Evolutionary conservation across 2,797 vertebrate genomes (phyloP).

Genomic region (Nothura maculosa): DNA sequence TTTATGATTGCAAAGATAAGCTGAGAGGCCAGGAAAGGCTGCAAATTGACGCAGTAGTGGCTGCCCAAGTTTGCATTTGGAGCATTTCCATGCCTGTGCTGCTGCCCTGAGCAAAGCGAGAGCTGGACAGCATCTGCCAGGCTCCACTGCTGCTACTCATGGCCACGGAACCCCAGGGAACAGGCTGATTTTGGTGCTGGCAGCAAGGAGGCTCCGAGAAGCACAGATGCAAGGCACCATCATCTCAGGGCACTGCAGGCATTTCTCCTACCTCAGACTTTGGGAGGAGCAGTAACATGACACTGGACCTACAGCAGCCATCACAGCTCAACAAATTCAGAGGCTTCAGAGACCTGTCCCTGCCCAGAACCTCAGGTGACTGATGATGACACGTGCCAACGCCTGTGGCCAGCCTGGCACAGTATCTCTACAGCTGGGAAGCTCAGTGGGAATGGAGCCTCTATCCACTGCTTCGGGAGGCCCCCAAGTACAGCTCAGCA

Average conservation of each 20-base stretch:
- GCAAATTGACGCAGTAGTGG: neutral
- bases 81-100: neutral
- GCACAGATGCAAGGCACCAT: neutral
- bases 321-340: neutral
- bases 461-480: neutral
- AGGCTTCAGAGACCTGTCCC: neutral
- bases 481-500: neutral
- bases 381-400: neutral
- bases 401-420: neutral
- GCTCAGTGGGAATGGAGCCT: neutral
- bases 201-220: neutral
- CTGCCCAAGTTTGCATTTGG: neutral
- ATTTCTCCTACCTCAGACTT: neutral
- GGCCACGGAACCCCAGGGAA: neutral
- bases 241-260: neutral
- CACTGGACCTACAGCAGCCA: neutral
- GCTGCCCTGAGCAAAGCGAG: neutral
- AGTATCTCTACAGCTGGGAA: neutral
- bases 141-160: neutral
- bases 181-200: neutral
- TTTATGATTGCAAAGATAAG: neutral
- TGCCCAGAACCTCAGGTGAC: neutral
- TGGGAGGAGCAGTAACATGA: neutral
- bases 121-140: neutral
- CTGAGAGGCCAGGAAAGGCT: neutral